Evolutionary conservation across 2,113 vertebrate species (phyloP).

Genomic region (Pontoporia blainvillei): DNA sequence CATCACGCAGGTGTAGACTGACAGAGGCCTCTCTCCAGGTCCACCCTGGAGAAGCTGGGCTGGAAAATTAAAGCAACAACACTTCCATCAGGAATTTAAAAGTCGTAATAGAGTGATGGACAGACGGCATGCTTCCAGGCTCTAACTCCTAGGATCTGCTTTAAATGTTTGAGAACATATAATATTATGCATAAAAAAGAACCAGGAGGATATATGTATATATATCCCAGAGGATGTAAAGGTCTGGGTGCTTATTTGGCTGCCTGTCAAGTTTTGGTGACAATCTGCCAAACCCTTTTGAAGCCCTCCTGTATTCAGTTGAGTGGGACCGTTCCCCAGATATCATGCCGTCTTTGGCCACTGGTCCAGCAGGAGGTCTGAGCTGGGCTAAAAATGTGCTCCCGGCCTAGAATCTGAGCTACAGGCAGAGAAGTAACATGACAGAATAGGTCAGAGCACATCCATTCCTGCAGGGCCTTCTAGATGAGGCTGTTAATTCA

Average conservation of each 20-base stretch:
- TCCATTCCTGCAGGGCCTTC: no score
- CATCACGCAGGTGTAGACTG: conserved; percentile 56
- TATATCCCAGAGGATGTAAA: rapidly evolving
- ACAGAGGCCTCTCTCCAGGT: conserved; percentile 49
- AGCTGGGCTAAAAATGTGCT: rapidly evolving
- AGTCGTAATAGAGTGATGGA: not conserved
- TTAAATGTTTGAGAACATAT: not conserved
- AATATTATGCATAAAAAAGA: not conserved
- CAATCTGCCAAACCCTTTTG: no score
- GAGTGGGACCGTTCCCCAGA: rapidly evolving
- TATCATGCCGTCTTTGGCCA: rapidly evolving
- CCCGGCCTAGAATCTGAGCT: not conserved
- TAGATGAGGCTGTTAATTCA: rapidly evolving
- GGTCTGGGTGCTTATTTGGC: no score
- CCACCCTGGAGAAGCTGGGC: conserved; percentile 48
- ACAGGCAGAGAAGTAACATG: rapidly evolving
- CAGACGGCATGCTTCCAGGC: not conserved
- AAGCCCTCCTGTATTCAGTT: not conserved
- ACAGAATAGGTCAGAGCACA: rapidly evolving
- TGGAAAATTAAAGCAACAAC: conserved; percentile 25
- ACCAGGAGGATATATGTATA: not conserved
- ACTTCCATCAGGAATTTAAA: conserved; percentile 45
- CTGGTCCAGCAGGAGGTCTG: not conserved
- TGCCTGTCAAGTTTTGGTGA: no score
- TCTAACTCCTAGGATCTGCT: not conserved